Evolutionary conservation across 2,113 vertebrate species (phyloP).

Genomic region (Elephas maximus): DNA sequence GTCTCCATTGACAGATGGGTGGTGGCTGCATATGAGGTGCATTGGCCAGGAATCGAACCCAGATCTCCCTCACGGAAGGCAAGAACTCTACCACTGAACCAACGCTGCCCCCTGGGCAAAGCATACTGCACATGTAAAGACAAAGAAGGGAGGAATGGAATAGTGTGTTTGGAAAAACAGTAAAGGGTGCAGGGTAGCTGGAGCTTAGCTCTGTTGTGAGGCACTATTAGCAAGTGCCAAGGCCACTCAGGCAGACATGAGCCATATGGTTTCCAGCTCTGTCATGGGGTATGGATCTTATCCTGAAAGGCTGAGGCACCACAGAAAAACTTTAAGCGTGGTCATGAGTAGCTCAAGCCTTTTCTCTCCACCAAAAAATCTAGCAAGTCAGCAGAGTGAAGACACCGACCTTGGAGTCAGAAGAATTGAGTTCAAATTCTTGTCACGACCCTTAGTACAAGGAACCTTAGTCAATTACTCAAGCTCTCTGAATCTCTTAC

Average conservation of each 20-base stretch:
- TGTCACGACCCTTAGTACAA: neutral
- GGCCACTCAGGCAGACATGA: neutral
- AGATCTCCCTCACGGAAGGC: no score
- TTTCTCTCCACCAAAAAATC: neutral
- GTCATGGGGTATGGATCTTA: no score
- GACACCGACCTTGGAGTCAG: neutral
- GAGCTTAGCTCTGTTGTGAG: neutral
- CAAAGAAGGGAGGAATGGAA: no score
- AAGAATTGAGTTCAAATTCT: neutral
- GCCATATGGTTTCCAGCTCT: neutral
- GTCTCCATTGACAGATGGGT: no score
- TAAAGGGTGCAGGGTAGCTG: neutral
- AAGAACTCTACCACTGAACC: no score
- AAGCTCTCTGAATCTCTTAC: neutral
- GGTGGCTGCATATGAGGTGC: no score
- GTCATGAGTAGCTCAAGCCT: neutral
- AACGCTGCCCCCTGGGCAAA: neutral
- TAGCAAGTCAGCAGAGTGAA: neutral
- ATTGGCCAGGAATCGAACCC: no score
- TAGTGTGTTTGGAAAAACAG: neutral
- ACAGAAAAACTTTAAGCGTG: no score
- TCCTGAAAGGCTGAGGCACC: no score
- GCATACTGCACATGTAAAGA: rapidly evolving
- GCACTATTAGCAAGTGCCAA: rapidly evolving
- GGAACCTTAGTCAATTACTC: neutral